Evolutionary conservation across 2,797 vertebrate genomes (phyloP).

Genomic region (Tragelaphus oryx): DNA sequence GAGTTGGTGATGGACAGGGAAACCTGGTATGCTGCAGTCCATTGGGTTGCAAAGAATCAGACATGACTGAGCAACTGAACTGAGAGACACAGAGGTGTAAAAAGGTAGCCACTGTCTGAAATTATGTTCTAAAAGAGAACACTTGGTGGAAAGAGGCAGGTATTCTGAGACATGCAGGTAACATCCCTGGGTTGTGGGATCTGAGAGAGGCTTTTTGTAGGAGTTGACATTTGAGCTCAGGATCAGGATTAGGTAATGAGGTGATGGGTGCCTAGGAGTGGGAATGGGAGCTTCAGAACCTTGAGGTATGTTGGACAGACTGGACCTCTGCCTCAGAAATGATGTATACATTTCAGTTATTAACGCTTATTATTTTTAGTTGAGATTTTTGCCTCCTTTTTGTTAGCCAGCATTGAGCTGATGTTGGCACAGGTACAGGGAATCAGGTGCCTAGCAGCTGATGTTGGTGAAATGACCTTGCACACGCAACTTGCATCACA

Average conservation of each 20-base stretch:
- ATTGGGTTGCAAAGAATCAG: not conserved
- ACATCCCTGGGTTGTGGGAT: not conserved
- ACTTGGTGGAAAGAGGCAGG: not conserved
- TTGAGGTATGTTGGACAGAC: not conserved
- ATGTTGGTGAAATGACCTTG: slow-evolving; percentile 19
- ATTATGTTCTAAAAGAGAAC: not conserved
- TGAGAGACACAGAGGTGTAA: not conserved
- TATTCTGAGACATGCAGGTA: not conserved
- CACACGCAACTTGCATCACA: not conserved
- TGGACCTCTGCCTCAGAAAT: not conserved
- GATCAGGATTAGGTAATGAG: not conserved
- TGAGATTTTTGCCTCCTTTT: not conserved
- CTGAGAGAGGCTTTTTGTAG: not conserved
- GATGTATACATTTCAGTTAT: not conserved
- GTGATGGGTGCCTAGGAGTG: not conserved
- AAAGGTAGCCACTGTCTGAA: not conserved
- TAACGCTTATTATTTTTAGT: not conserved
- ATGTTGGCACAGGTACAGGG: not conserved
- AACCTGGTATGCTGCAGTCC: not conserved
- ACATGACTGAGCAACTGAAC: not conserved
- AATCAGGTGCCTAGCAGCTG: slow-evolving; percentile 27
- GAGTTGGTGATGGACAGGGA: not conserved
- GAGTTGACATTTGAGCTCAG: not conserved
- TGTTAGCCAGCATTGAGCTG: not conserved
- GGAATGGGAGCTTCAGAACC: not conserved